Evolutionary conservation across 2,888 invertebrate genomes (phyloP).

Genomic region (Chrysotoxum bicinctum): DNA sequence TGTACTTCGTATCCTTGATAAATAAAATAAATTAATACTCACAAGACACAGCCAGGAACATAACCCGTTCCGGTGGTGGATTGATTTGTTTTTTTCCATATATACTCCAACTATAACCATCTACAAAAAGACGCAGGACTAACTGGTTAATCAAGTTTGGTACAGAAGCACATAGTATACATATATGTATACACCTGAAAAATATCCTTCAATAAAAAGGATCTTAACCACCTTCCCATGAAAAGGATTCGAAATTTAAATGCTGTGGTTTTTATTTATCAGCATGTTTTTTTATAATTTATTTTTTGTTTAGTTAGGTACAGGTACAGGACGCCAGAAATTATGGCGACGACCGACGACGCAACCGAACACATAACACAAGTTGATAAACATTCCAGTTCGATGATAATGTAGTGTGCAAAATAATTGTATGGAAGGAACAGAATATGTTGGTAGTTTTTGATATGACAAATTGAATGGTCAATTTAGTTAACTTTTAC

Average conservation of each 20-base stretch:
- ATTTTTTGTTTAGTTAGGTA: neutral
- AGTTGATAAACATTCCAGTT: neutral
- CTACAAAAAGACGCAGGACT: conserved; percentile 43
- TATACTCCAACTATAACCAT: neutral
- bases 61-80: conserved; percentile 66
- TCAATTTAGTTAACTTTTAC: too few species aligned
- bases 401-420: neutral
- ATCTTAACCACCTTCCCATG: conserved; percentile 27
- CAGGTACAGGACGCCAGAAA: neutral
- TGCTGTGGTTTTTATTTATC: neutral
- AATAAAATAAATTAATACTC: conserved; percentile 49
- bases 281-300: neutral
- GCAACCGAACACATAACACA: neutral
- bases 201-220: conserved; percentile 58
- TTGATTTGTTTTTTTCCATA: conserved; percentile 56
- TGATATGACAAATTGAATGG: too few species aligned
- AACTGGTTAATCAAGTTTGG: conserved; percentile 64
- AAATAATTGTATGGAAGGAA: neutral
- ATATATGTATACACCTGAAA: conserved; percentile 38
- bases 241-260: conserved; percentile 36
- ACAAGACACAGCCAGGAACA: conserved; percentile 9
- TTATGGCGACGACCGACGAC: neutral
- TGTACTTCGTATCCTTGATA: conserved; percentile 61
- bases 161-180: neutral
- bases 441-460: too few species aligned